Percentiles rank a stretch among this genome's conserved stretches.
Evolutionary conservation across 2,113 vertebrate genomes (phyloP).

Genomic region (Callipepla squamata): DNA sequence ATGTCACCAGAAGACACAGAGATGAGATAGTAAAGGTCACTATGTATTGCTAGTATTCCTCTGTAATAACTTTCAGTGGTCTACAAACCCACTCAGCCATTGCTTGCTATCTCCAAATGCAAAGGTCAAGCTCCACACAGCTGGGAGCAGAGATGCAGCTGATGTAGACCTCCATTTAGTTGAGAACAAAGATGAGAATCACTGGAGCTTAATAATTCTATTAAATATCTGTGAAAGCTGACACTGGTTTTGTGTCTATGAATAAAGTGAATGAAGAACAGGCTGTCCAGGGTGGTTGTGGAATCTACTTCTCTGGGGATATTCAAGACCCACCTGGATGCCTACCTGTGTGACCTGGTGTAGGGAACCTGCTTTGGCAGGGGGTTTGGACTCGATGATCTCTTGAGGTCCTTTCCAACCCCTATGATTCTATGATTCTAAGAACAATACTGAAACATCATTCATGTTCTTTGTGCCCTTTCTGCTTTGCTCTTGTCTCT

Average conservation of each 20-base stretch:
- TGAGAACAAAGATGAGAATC: neutral
- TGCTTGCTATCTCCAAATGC: neutral
- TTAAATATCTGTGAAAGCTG: neutral
- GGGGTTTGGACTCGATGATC: no score
- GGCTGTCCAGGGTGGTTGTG: no score
- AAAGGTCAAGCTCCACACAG: neutral
- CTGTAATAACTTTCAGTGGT: neutral
- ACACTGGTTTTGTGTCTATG: neutral
- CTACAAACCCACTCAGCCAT: neutral
- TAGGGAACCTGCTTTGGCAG: no score
- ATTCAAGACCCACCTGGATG: no score
- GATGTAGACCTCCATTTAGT: neutral
- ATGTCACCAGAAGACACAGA: neutral
- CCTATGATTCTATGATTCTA: neutral
- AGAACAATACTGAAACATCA: neutral
- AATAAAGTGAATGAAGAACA: neutral
- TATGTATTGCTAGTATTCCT: neutral
- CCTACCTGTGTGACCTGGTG: no score
- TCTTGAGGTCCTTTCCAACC: no score
- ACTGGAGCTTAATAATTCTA: neutral
- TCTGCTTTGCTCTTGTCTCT: neutral
- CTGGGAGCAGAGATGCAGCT: neutral
- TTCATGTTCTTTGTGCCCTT: neutral
- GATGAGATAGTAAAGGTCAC: neutral
- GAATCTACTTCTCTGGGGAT: no score